A percentile compares a stretch with the other conserved stretches of the same genome.
Evolutionary conservation across 2,888 invertebrate species (phyloP).

Genomic region (Diarsia dahlii): DNA sequence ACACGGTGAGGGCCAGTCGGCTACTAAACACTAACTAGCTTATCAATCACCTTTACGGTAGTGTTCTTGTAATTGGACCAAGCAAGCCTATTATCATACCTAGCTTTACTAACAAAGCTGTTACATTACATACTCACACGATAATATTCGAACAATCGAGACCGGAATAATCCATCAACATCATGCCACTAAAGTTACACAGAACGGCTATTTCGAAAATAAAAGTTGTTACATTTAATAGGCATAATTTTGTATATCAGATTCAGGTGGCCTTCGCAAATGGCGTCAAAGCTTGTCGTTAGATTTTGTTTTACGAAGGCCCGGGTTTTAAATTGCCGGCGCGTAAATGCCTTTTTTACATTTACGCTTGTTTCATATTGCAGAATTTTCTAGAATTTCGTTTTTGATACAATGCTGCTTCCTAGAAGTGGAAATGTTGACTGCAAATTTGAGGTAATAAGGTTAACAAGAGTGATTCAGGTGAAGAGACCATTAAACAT

Average conservation of each 20-base stretch:
- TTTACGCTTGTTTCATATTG: conserved; percentile 44
- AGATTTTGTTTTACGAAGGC: conserved; percentile 59
- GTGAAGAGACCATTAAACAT: conserved; percentile 1
- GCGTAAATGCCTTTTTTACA: conserved; percentile 47
- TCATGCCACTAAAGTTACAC: conserved; percentile 25
- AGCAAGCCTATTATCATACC: conserved; percentile 30
- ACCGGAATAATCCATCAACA: conserved; percentile 11
- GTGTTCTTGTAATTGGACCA: conserved; percentile 47
- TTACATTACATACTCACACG: conserved; percentile 1
- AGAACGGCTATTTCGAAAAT: conserved; percentile 30
- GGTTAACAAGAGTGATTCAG: not conserved
- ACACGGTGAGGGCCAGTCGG: conserved; percentile 30
- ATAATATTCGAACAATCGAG: conserved; percentile 9
- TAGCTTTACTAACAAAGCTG: not conserved
- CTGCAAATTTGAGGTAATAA: conserved; percentile 14
- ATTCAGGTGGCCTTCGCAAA: conserved; percentile 58
- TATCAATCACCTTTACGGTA: conserved; percentile 50
- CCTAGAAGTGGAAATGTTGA: conserved; percentile 10
- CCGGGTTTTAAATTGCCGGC: conserved; percentile 57
- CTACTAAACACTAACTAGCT: conserved; percentile 55
- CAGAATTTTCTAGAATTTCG: conserved; percentile 15
- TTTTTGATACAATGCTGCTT: conserved; percentile 12
- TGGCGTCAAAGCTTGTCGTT: conserved; percentile 65
- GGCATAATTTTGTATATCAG: conserved; percentile 62
- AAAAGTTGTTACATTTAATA: conserved; percentile 52